Conservation (phyloP, 2,113 vertebrate species). For the Eira barbara region DNA sequence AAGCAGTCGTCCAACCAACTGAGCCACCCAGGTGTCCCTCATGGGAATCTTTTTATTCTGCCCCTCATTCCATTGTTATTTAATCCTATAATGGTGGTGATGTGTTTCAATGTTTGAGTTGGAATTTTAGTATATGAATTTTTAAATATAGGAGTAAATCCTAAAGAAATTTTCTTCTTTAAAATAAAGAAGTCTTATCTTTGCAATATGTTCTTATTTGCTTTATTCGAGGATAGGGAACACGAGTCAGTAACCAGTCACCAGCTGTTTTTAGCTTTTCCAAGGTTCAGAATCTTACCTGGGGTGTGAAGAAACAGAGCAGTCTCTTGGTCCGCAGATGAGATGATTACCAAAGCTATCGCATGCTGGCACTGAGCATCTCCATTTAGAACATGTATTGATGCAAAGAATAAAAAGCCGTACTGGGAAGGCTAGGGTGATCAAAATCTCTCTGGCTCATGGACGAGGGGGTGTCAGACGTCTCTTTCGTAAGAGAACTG, state of each 20-base stretch:
- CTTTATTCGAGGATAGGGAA: conserved; percentile 1
- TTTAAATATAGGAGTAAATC: neutral
- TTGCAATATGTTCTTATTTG: neutral
- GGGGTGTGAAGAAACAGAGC: conserved; percentile 12
- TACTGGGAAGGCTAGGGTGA: neutral
- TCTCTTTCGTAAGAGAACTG: neutral
- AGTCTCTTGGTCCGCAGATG: conserved; percentile 5
- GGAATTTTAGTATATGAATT: neutral
- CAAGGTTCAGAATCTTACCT: conserved; percentile 32
- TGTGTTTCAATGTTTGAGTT: neutral
- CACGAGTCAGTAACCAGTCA: neutral
- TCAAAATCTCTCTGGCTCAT: neutral
- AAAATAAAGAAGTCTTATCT: neutral
- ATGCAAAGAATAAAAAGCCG: conserved; percentile 21
- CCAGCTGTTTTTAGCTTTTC: neutral
- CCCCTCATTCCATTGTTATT: neutral
- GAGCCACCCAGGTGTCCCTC: no score
- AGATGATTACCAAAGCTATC: conserved; percentile 43
- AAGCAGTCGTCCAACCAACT: no score
- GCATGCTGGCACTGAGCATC: neutral
- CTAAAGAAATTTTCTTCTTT: neutral
- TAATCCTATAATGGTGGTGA: neutral
- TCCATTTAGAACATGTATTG: conserved; percentile 60
- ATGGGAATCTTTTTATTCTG: neutral
- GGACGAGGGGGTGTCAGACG: neutral